Conservation (phyloP, 2,113 vertebrate genomes). For the Dipodomys spectabilis region DNA sequence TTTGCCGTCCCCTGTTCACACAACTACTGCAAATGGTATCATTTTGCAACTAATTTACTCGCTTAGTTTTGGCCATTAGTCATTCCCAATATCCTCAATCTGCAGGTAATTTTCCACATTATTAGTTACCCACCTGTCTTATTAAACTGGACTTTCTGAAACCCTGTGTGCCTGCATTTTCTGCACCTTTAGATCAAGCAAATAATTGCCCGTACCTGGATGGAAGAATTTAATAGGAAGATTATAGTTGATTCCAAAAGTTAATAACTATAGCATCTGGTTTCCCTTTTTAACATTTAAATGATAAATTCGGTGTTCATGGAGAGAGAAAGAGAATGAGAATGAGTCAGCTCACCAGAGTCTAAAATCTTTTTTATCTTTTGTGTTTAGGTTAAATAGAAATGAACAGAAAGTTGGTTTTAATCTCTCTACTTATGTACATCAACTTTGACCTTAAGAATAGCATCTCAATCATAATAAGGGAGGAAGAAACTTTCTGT, state of each 20-base stretch:
- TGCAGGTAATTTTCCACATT: constrained; percentile 94
- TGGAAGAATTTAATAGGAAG: constrained; percentile 90
- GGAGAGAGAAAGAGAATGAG: constrained; percentile 73
- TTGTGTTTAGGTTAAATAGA: constrained; percentile 80
- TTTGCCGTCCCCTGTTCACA: constrained; percentile 84
- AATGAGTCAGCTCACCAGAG: constrained; percentile 72
- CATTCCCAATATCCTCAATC: constrained; percentile 92
- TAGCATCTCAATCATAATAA: constrained; percentile 81
- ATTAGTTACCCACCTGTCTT: constrained; percentile 94
- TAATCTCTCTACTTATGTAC: constrained; percentile 76
- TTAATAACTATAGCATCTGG: constrained; percentile 91
- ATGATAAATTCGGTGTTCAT: constrained; percentile 84
- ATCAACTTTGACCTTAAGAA: constrained; percentile 78
- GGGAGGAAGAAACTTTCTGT: constrained; percentile 62
- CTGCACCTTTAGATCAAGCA: constrained; percentile 89
- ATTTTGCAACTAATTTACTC: constrained; percentile 93
- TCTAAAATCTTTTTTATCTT: constrained; percentile 79
- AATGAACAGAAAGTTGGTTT: constrained; percentile 79
- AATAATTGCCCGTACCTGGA: constrained; percentile 90
- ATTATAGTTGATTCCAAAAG: constrained; percentile 90
- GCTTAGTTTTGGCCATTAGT: constrained; percentile 92
- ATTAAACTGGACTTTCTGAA: constrained; percentile 91
- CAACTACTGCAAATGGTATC: constrained; percentile 90
- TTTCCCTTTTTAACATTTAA: constrained; percentile 89
- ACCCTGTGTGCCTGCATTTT: constrained; percentile 89